These are phyloP conservation scores for Eurois occulta DNA, from an alignment of 2,888 invertebrate species.

Conservation along the genomic window DNA sequence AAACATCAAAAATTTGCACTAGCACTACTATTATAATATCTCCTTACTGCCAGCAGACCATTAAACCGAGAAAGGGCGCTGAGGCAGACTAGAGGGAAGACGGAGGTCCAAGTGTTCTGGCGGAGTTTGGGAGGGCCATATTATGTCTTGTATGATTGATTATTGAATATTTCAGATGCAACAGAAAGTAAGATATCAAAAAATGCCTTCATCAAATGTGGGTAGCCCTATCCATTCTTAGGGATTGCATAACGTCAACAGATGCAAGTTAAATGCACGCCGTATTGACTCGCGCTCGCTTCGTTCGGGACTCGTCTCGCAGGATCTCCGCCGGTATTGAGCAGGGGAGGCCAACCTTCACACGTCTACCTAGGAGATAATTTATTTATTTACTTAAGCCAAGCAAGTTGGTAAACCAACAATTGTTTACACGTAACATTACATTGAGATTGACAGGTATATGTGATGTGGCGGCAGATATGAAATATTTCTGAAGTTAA, in stretches of 20 bases:
- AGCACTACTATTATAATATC: background rate
- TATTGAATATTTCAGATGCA: background rate
- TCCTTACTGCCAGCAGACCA: background rate
- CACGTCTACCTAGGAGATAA: too few relatives aligned
- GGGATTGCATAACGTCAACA: constrained; percentile 62
- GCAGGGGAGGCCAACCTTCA: constrained; percentile 19
- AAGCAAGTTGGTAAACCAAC: too few relatives aligned
- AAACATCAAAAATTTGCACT: background rate
- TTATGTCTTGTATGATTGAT: background rate
- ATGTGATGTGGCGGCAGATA: background rate
- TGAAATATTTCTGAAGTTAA: background rate
- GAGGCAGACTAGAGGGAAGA: background rate
- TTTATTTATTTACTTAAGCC: too few relatives aligned
- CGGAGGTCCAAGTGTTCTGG: background rate
- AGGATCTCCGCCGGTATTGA: constrained; percentile 12
- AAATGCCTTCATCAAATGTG: background rate
- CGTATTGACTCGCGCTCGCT: constrained; percentile 50
- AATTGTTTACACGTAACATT: too few relatives aligned
- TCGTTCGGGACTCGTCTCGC: constrained; percentile 16
- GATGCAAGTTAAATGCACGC: constrained; percentile 70
- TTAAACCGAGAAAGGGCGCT: background rate
- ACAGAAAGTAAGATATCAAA: background rate
- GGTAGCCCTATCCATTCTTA: constrained; percentile 22
- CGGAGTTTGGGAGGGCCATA: background rate
- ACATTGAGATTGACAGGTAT: too few relatives aligned